Base-by-base conservation (phyloP, 2,888 invertebrate genomes). In the Aleiodes leptofemur region DNA sequence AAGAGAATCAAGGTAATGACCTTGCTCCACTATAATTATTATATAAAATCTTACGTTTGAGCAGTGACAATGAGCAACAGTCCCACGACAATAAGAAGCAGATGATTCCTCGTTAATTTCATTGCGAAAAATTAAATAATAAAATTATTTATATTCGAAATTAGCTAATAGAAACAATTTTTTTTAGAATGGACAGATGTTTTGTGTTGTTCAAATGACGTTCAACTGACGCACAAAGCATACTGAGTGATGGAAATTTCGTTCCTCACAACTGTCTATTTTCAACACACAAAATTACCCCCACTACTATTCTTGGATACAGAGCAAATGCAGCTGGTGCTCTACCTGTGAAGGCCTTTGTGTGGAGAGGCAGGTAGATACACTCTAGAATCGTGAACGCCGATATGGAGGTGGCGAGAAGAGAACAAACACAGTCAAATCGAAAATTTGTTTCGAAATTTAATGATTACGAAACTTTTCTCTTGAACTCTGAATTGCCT, bases 271-370 rank as follows among this genome's bases (percentile, higher is more conserved):
- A 13, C 38, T 59, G 34, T 59, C 59, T 59, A 59, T 59, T 51
- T 59, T 34, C 59, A 59, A 59, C 38, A 9, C 13, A 57, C 9
- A 51, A 51, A 51, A 51, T 23, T n/a, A 7, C 38, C 59, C 51
- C 38, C 59, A 31, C 59, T 14, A 34, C 38, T 34, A 31, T 6
- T n/a, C 0, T 59, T n/a, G 38, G 29, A 34, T 59, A 34, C 59
- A 29, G 11, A 59, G 59, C n/a, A 59, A 59, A 34, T 43, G 7
- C 59, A 59, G 59, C 59, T 34, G 59, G 13, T 34, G 5, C n/a
- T 29, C 7, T 59, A 59, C 59, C 59, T 59, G 23, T 23, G 34
- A 59, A 59, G 34, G 59, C 34, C 38, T 51, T 59, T 59, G 38
- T 38, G 34, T n/a, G 9, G 38, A 34, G 5, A 43, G 29, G 38